These are phyloP conservation scores for Sylvicola cinctus DNA, from an alignment of 2,888 invertebrate species.

Conservation along the genomic window DNA sequence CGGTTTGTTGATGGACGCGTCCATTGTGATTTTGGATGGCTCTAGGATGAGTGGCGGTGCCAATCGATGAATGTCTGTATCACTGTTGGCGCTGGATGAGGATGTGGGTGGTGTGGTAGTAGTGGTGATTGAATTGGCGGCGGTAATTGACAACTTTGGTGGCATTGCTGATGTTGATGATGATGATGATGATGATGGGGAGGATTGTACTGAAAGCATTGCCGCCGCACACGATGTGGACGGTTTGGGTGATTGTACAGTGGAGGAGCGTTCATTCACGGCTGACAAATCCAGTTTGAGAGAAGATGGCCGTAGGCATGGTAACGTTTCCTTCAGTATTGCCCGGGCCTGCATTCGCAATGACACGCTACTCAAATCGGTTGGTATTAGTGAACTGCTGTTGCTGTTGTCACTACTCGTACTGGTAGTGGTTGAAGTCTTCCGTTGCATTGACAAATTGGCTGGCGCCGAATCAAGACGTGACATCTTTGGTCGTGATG, in stretches of 20 bases:
- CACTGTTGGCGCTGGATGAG: not conserved
- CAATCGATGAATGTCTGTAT: too few species aligned
- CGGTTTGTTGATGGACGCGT: too few species aligned
- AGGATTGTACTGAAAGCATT: not conserved
- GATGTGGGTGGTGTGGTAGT: not conserved
- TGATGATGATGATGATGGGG: constrained; percentile 1
- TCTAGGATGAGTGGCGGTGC: too few species aligned
- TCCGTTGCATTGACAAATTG: not conserved
- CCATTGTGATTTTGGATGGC: too few species aligned
- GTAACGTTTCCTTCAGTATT: too few species aligned
- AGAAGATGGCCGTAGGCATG: too few species aligned
- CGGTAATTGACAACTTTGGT: constrained; percentile 6
- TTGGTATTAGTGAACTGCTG: too few species aligned
- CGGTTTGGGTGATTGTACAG: not conserved
- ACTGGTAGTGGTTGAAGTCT: too few species aligned
- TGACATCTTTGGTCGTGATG: constrained; percentile 8
- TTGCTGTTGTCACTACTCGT: too few species aligned
- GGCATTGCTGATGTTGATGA: constrained; percentile 1
- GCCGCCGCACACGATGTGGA: not conserved
- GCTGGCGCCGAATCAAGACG: constrained; percentile 10
- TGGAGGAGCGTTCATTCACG: not conserved
- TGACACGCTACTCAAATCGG: too few species aligned
- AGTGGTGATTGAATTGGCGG: constrained; percentile 3
- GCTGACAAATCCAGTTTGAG: too few species aligned
- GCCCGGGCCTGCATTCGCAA: too few species aligned